Evolutionary conservation across 2,888 invertebrate species (phyloP).

Genomic region (Brenthis hecate): DNA sequence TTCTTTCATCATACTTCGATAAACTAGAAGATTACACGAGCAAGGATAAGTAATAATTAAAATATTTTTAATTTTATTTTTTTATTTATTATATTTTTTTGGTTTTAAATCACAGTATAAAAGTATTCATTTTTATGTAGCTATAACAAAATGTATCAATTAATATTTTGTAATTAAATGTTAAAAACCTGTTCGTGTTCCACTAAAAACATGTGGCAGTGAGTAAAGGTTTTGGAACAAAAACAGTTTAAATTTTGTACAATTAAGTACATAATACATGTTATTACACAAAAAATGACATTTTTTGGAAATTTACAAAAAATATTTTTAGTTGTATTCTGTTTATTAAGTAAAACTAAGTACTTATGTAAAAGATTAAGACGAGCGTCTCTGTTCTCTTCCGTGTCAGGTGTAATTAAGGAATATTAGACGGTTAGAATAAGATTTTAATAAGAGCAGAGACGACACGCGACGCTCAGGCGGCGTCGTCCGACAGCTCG

Average conservation of each 20-base stretch:
- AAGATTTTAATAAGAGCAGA: constrained; percentile 1
- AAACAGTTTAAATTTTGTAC: too few relatives aligned
- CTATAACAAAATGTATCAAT: too few relatives aligned
- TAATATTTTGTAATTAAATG: too few relatives aligned
- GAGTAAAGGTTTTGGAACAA: too few relatives aligned
- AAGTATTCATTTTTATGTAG: not conserved
- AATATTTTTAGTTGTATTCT: not conserved
- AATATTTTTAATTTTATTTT: not conserved
- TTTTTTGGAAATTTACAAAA: not conserved
- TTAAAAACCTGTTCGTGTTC: too few relatives aligned
- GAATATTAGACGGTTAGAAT: not conserved
- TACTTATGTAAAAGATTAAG: not conserved
- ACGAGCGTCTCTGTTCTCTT: not conserved
- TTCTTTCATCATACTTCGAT: too few relatives aligned
- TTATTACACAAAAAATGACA: too few relatives aligned
- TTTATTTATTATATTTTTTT: constrained; percentile 7
- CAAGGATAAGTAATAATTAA: not conserved
- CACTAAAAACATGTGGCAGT: too few relatives aligned
- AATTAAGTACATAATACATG: too few relatives aligned
- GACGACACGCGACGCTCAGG: constrained; percentile 23
- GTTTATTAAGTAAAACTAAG: constrained; percentile 3
- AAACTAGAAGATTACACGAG: not conserved
- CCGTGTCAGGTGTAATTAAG: not conserved
- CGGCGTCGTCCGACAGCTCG: constrained; percentile 82
- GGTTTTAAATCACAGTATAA: constrained; percentile 11